These are phyloP conservation scores for Steinernema scapterisci DNA, from an alignment of 2,888 invertebrate genomes.

Conservation along the genomic window DNA sequence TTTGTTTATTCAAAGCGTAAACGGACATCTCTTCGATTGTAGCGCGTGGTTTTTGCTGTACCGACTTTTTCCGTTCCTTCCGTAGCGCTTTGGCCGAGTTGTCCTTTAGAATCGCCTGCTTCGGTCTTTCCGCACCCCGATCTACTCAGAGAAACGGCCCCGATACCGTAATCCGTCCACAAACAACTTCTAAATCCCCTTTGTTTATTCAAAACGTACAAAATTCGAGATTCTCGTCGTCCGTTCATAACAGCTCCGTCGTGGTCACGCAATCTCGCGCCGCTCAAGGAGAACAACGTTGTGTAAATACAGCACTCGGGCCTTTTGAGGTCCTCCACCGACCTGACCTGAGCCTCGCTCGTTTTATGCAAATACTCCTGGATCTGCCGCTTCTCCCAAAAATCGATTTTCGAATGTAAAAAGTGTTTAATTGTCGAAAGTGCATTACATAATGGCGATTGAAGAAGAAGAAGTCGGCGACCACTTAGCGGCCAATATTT, in stretches of 20 bases:
- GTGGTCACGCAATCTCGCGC: constrained; percentile 11
- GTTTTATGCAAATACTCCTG: constrained; percentile 29
- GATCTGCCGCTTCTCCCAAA: not conserved
- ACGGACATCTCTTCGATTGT: too few relatives aligned
- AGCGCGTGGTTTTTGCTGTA: too few relatives aligned
- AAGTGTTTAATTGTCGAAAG: constrained; percentile 31
- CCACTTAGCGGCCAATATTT: constrained; percentile 32
- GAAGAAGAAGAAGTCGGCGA: constrained; percentile 24
- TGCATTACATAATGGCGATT: constrained; percentile 22
- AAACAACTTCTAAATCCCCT: constrained; percentile 2
- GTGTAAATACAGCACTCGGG: constrained; percentile 23
- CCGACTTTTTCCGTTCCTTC: too few relatives aligned
- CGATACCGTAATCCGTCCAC: too few relatives aligned
- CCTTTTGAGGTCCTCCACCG: not conserved
- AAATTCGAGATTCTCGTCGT: not conserved
- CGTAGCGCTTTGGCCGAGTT: too few relatives aligned
- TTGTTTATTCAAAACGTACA: not conserved
- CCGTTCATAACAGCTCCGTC: not conserved
- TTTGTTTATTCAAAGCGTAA: constrained; percentile 13
- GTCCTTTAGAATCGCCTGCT: too few relatives aligned
- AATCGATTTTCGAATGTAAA: constrained; percentile 30
- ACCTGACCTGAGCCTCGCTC: constrained; percentile 6
- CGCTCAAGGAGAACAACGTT: not conserved
- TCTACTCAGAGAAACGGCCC: too few relatives aligned
- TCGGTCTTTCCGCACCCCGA: too few relatives aligned